These are phyloP conservation scores for Atlantisia rogersi DNA, from an alignment of 2,113 vertebrate species.

Conservation along the genomic window DNA sequence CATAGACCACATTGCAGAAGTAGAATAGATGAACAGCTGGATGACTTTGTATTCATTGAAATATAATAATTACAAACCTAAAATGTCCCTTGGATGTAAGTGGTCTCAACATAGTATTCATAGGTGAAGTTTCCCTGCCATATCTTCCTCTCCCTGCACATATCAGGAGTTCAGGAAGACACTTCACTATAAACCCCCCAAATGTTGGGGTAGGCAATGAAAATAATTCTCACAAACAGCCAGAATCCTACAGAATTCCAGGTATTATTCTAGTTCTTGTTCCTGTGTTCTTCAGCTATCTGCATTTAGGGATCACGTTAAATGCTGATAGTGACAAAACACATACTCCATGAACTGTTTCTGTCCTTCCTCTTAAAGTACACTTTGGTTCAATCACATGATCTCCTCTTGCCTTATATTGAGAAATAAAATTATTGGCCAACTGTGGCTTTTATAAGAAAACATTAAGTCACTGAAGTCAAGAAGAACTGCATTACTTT, in stretches of 20 bases:
- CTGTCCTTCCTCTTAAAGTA: background rate
- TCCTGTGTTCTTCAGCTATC: background rate
- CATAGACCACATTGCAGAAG: background rate
- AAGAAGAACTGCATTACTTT: background rate
- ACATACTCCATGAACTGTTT: background rate
- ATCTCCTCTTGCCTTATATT: background rate
- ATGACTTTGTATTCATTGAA: background rate
- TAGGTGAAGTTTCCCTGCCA: background rate
- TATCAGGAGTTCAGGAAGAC: background rate
- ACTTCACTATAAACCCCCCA: background rate
- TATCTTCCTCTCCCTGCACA: background rate
- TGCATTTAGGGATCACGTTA: background rate
- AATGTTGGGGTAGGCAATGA: background rate
- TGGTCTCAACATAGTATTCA: background rate
- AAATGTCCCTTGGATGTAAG: background rate
- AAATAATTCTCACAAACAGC: background rate
- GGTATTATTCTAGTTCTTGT: background rate
- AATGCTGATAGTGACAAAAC: background rate
- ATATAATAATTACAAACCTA: background rate
- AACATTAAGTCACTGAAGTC: background rate
- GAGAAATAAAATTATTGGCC: background rate
- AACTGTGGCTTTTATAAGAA: background rate
- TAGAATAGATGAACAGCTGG: background rate
- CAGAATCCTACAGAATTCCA: background rate
- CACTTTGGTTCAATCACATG: accelerated